These are phyloP conservation scores for Sorex maritimensis DNA, from an alignment of 2,797 vertebrate species.

Conservation along the genomic window DNA sequence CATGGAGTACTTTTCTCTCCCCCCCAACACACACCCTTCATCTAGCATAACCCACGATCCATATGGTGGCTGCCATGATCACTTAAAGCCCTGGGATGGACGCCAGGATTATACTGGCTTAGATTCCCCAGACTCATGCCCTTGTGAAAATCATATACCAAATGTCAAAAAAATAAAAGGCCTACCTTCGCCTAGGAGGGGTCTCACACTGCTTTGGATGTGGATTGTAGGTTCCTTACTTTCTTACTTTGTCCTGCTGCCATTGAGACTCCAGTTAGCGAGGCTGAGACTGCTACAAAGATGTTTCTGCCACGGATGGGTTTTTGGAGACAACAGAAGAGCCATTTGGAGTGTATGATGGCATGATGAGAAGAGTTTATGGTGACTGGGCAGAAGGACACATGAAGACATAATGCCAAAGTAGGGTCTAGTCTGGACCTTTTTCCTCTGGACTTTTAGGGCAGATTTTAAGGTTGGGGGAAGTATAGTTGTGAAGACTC, in stretches of 20 bases:
- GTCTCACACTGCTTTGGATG: background rate
- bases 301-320: background rate
- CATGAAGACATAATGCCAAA: background rate
- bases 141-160: background rate
- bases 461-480: background rate
- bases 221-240: background rate
- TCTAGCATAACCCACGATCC: background rate
- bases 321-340: background rate
- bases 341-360: background rate
- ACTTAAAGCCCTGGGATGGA: background rate
- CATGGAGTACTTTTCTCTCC: background rate
- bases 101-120: background rate
- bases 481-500: background rate
- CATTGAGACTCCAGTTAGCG: background rate
- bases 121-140: background rate
- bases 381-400: background rate
- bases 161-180: background rate
- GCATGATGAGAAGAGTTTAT: background rate
- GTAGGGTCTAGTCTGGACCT: background rate
- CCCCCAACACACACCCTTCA: background rate
- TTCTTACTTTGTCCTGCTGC: background rate
- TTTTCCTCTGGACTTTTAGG: background rate
- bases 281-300: background rate
- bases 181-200: background rate
- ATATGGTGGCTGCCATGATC: background rate